These are phyloP conservation scores for Operophtera brumata DNA, from an alignment of 2,888 invertebrate species.

Conservation along the genomic window DNA sequence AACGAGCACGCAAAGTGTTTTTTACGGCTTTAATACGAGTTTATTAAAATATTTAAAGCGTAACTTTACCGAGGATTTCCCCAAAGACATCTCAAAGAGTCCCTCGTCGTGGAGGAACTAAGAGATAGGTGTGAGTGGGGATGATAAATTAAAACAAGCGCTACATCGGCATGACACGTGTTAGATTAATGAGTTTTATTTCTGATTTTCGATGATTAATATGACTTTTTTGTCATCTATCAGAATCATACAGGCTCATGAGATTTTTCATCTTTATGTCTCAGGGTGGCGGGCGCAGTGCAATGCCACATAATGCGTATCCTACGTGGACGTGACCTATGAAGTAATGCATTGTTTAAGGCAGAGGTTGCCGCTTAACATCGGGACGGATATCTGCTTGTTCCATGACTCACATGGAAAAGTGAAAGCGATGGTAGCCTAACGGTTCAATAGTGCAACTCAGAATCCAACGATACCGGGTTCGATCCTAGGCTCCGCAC, in stretches of 20 bases:
- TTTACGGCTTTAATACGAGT: slow-evolving; percentile 78
- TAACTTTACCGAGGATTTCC: slow-evolving; percentile 76
- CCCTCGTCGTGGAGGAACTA: slow-evolving; percentile 60
- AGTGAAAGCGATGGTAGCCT: no score
- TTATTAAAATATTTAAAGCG: slow-evolving; percentile 80
- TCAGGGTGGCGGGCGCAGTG: no score
- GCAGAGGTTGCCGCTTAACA: no score
- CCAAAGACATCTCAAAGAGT: slow-evolving; percentile 69
- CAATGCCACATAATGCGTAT: no score
- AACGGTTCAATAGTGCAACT: no score
- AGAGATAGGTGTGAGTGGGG: slow-evolving; percentile 55
- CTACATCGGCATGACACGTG: slow-evolving; percentile 48
- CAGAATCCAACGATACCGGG: no score
- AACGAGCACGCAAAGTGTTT: slow-evolving; percentile 75
- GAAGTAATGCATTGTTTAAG: no score
- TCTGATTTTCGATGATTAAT: slow-evolving; percentile 32
- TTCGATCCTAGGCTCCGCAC: no score
- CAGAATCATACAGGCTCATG: not conserved
- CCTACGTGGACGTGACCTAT: no score
- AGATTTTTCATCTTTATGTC: no score
- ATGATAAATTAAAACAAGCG: slow-evolving; percentile 72
- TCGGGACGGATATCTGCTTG: no score
- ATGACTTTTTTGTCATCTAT: slow-evolving; percentile 1
- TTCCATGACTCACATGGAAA: no score
- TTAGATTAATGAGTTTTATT: slow-evolving; percentile 49